Evolutionary conservation across 1,140 invertebrate genomes (phyloP).

Genomic region (Battus philenor): DNA sequence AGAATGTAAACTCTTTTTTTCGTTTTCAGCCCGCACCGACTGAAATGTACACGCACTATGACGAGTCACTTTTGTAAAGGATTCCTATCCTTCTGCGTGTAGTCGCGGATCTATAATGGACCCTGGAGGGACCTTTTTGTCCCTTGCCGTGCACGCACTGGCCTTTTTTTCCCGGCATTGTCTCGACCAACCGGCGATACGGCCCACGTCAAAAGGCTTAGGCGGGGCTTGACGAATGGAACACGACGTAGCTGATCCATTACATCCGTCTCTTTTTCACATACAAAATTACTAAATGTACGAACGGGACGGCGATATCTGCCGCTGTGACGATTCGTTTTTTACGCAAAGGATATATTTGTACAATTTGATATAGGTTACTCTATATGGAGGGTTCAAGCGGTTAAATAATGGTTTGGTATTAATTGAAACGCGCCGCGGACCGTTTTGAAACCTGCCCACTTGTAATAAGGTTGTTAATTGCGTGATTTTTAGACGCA

Average conservation of each 20-base stretch:
- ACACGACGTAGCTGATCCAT: background rate
- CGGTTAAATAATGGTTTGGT: conserved; percentile 1
- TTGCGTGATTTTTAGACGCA: too few relatives aligned
- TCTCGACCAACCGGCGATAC: conserved; percentile 26
- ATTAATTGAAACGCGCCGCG: too few relatives aligned
- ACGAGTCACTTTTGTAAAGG: conserved; percentile 37
- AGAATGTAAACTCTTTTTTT: too few relatives aligned
- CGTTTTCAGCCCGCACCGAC: too few relatives aligned
- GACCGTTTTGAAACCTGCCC: too few relatives aligned
- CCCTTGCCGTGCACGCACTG: conserved; percentile 21
- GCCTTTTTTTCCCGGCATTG: conserved; percentile 31
- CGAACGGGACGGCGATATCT: conserved; percentile 23
- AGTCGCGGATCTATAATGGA: background rate
- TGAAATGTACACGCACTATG: conserved; percentile 35
- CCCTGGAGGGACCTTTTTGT: conserved; percentile 29
- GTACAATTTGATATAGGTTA: conserved; percentile 7
- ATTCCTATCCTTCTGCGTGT: conserved; percentile 22
- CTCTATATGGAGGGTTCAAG: background rate
- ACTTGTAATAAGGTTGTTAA: too few relatives aligned
- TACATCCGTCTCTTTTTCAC: conserved; percentile 22
- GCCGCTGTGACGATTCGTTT: background rate
- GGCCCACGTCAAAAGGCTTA: conserved; percentile 19
- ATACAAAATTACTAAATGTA: background rate
- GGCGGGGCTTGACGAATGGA: conserved; percentile 23
- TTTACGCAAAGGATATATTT: conserved; percentile 1